Base-by-base conservation (phyloP, 2,797 vertebrate genomes). In the Pseudochirops cupreus region DNA sequence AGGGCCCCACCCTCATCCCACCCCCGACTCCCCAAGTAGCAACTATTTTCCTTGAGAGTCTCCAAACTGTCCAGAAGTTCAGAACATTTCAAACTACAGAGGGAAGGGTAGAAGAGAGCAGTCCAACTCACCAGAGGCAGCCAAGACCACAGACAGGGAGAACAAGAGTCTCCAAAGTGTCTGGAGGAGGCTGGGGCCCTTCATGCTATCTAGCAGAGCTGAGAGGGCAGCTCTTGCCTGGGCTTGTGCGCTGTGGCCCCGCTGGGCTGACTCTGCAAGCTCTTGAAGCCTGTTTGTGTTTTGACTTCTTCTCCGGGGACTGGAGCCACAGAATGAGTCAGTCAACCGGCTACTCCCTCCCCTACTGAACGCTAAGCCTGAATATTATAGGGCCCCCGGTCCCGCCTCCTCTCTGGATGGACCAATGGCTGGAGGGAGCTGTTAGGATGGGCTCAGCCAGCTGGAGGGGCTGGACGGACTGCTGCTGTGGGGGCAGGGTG, bases 91-190 rank as follows among this genome's bases (percentile, higher is more conserved):
- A n/a, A 7, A 87, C 10, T 26, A 11, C 39, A 4, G 92, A 54
- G 91, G 18, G 82, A 46, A 14, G 33, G 46, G 2, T 39, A 29
- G 90, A 87, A 93, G 95, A 56, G 96, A 39, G 93, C 90, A 91
- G 7, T 28, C 16, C 52, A 16, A 97, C 98, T 98, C 97, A 99
- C 99, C 91, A 4, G 97, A 91, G 92, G 91, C 96, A 1, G 96
- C 14, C 0, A 96, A 33, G 67, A 98, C 87, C 57, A 98, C 96
- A 1, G 94, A 31, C 56, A 95, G 87, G 74, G 90, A 96, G 91
- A 98, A n/a, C 1, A 91, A 29, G 91, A 95, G 90, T 21, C 55
- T 53, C 90, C 98, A 91, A 7, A 97, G 90, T 56, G 1, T 89
- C 91, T 87, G 96, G 67, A 92, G 90, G 90, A 11, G 16, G 33